phyloP scores from a whole-genome alignment of 2,888 invertebrate genomes.

The Andrena praecox region DNA sequence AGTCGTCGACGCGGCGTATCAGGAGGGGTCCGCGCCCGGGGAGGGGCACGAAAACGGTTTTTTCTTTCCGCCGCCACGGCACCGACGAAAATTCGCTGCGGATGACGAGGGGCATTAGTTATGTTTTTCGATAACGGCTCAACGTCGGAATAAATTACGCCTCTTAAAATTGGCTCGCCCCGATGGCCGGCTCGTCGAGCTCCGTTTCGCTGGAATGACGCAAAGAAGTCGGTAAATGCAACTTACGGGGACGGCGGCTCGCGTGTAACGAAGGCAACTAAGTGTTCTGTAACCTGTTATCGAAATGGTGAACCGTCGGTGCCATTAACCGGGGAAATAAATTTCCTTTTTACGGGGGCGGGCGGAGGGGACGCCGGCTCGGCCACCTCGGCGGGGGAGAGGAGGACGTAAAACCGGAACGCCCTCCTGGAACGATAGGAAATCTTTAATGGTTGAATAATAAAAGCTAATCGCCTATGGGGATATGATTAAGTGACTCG shows the following conservation, averaged over 20 bases:
- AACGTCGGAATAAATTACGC: conserved; percentile 44
- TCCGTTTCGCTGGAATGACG: conserved; percentile 9
- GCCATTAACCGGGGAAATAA: conserved; percentile 44
- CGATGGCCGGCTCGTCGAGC: background rate
- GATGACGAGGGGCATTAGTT: conserved; percentile 59
- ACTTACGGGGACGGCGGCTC: conserved; percentile 8
- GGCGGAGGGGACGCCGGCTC: background rate
- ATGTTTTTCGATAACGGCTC: conserved; percentile 55
- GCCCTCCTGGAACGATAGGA: conserved; percentile 16
- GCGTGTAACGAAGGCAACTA: conserved; percentile 32
- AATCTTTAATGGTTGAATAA: conserved; percentile 27
- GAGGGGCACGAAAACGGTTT: conserved; percentile 33
- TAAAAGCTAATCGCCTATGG: conserved; percentile 27
- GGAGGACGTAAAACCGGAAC: conserved; percentile 3
- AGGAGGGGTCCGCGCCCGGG: background rate
- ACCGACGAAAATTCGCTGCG: conserved; percentile 54
- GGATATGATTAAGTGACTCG: conserved; percentile 5
- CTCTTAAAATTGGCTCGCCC: conserved; percentile 9
- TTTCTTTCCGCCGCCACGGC: conserved; percentile 1
- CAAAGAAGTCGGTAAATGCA: conserved; percentile 35
- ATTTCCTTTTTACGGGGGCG: conserved; percentile 27
- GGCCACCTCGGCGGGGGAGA: conserved; percentile 8
- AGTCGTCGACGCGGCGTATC: conserved; percentile 20
- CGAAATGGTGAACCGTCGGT: conserved; percentile 19
- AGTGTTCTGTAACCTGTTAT: conserved; percentile 42